Percentiles rank a stretch among this genome's conserved stretches.
Conservation (phyloP, 2,113 vertebrate species). For the Zapornia atra region DNA sequence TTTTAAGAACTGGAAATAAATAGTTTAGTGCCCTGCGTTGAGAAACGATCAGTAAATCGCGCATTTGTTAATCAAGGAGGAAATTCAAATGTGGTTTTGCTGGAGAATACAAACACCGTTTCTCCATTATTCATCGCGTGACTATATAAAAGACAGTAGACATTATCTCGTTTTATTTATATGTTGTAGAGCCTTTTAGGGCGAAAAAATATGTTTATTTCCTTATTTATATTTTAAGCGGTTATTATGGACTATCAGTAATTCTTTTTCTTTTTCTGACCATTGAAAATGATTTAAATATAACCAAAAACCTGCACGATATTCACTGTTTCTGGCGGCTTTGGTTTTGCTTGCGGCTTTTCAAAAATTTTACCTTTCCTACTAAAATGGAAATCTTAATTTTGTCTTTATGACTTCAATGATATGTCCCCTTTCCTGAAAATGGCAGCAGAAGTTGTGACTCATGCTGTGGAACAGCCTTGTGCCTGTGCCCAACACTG, state of each 20-base stretch:
- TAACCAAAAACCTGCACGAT: not conserved
- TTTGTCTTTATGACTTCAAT: not conserved
- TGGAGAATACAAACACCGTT: not conserved
- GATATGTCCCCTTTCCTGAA: not conserved
- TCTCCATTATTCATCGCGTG: not conserved
- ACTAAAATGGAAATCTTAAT: not conserved
- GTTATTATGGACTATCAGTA: not conserved
- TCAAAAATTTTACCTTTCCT: not conserved
- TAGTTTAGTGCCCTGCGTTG: not conserved
- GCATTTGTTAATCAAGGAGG: not conserved
- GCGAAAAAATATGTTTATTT: not conserved
- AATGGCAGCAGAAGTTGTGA: slow-evolving; percentile 68
- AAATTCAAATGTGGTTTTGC: not conserved
- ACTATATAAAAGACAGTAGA: not conserved
- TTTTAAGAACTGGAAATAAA: not conserved
- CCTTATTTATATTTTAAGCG: not conserved
- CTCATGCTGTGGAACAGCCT: slow-evolving; percentile 27
- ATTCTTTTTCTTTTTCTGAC: not conserved
- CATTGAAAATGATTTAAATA: not conserved
- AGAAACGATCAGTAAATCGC: not conserved
- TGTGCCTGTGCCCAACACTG: slow-evolving; percentile 44
- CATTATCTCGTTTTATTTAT: not conserved
- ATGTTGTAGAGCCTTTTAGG: not conserved
- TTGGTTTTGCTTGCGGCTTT: not conserved
- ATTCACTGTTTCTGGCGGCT: not conserved